phyloP scores from a whole-genome alignment of 2,113 vertebrate genomes.

The Caloenas nicobarica region DNA sequence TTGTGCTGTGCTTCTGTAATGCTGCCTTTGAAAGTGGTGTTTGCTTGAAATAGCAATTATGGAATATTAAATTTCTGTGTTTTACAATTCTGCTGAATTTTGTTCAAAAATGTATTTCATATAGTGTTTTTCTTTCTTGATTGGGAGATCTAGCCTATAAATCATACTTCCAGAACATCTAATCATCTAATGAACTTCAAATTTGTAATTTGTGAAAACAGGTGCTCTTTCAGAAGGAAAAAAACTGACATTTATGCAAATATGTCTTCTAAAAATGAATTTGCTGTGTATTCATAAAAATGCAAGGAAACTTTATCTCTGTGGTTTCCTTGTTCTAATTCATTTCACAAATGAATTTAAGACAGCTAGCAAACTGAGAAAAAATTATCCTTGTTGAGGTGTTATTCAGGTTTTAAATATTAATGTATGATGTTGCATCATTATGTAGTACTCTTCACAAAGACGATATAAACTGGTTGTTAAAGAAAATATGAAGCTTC shows the following conservation, averaged over 20 bases:
- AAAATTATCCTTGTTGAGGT: constrained; percentile 68
- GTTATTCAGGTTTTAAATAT: constrained; percentile 75
- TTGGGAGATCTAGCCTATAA: constrained; percentile 3
- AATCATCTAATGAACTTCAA: constrained; percentile 41
- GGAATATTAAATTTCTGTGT: not conserved
- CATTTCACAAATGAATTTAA: constrained; percentile 61
- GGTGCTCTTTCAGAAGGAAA: constrained; percentile 20
- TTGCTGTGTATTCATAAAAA: constrained; percentile 33
- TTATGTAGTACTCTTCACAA: constrained; percentile 65
- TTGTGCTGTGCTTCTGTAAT: not conserved
- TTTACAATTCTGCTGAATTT: constrained; percentile 4
- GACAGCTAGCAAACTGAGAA: constrained; percentile 59
- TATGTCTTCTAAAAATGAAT: constrained; percentile 39
- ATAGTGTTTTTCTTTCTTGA: constrained; percentile 16
- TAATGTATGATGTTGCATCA: constrained; percentile 67
- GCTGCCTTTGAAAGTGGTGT: not conserved
- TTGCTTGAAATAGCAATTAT: not conserved
- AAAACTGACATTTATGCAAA: not conserved
- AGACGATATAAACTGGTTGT: constrained; percentile 57
- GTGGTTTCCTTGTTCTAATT: constrained; percentile 42
- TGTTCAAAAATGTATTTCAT: not conserved
- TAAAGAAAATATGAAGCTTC: constrained; percentile 59
- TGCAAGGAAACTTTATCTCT: not conserved
- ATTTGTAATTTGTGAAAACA: constrained; percentile 35
- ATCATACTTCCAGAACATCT: constrained; percentile 23